Percentiles rank a stretch among this genome's conserved stretches.
Conservation (phyloP, 2,797 vertebrate genomes). For the Oreortyx pictus region DNA sequence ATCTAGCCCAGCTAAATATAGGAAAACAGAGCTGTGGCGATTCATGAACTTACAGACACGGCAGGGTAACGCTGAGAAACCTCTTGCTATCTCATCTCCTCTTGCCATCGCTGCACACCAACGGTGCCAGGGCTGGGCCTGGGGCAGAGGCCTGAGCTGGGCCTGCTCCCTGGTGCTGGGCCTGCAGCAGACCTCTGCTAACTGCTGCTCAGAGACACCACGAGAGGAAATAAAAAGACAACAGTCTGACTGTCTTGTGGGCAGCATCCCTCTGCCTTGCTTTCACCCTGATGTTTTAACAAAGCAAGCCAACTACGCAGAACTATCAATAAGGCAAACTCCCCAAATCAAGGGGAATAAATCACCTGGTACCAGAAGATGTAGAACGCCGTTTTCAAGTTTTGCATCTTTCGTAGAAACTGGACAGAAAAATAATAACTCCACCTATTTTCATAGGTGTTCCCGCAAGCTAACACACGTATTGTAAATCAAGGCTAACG, state of each 20-base stretch:
- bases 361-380: neutral
- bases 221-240: neutral
- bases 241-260: accelerated
- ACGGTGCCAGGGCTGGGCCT: neutral
- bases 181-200: neutral
- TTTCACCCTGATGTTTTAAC: neutral
- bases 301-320: neutral
- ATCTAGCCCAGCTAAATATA: slow-evolving; percentile 29
- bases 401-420: neutral
- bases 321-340: neutral
- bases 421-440: neutral
- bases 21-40: slow-evolving; percentile 20
- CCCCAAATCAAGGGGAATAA: neutral
- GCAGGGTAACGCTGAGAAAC: neutral
- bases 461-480: neutral
- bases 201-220: neutral
- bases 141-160: neutral
- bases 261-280: neutral
- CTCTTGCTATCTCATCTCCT: neutral
- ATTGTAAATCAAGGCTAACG: neutral
- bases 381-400: neutral
- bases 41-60: slow-evolving; percentile 40
- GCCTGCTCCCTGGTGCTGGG: neutral
- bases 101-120: neutral
- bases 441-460: neutral